Evolutionary conservation across 2,888 invertebrate species (phyloP), one percentile per base, ranked within the genome.

Genomic region (Xanthia togata): DNA sequence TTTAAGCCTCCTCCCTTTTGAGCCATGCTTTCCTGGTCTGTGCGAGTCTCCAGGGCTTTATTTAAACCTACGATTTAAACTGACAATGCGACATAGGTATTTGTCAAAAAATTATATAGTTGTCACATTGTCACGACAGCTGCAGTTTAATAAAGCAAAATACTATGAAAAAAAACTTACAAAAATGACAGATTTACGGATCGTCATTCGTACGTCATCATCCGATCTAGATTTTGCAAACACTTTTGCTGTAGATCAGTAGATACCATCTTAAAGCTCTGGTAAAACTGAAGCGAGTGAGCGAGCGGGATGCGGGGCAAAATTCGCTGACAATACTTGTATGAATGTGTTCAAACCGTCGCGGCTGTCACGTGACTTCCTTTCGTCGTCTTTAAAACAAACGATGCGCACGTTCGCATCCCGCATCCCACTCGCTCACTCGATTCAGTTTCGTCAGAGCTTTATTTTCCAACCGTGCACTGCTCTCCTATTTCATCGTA

Each of bases 401-500:
- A 2, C 6, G 57, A 57, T 6, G 17, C 31, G 31, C 14, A 23
- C 65, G 14, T 31, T 50, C 8, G 47, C 44, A 12, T 12, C 65
- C 31, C 20, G 31, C 50, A 67, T 35, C 4, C 23, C 67, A 17
- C 53, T 50, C 5, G 23, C 47, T 50, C 50, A 1, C 31, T 17
- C 23, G 65, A 14, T 23, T 57, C 20, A 55, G 17, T 55, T 68
- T 11, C n/a, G 5, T 4, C 55, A 35, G 55, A 35, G 2, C 3
- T 55, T 55, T 38, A 17, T 53, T 35, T n/a, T 4, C 14, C 26
- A 35, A 70, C 23, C 62, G 6, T 65, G 62, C 41, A 72, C 57
- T 67, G 69, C 57, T 59, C 38, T 76, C 82, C 87, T 90, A 91
- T 91, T 91, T 90, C 77, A 79, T 73, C 86, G 93, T 90, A 93